Conservation (phyloP, 2,888 invertebrate genomes). For the Dynastes maya region DNA sequence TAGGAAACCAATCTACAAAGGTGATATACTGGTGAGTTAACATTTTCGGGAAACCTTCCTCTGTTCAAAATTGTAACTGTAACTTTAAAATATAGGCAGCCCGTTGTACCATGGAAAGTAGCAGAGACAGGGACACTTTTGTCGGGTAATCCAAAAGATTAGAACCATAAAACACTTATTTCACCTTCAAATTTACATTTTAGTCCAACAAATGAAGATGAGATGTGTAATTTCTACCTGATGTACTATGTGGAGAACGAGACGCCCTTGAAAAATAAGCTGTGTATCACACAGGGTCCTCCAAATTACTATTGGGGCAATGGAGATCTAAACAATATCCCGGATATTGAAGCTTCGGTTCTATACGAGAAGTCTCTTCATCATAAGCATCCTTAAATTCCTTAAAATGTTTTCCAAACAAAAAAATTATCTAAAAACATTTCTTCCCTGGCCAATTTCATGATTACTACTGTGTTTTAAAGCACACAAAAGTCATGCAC, state of each 20-base stretch:
- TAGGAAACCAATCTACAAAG: slow-evolving; percentile 76
- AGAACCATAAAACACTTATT: neutral
- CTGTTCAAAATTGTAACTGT: slow-evolving; percentile 4
- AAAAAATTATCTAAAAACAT: neutral
- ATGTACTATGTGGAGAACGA: slow-evolving; percentile 92
- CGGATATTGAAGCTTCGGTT: slow-evolving; percentile 79
- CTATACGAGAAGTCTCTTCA: slow-evolving; percentile 61
- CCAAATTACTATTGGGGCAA: slow-evolving; percentile 88
- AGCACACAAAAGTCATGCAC: neutral
- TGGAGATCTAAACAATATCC: slow-evolving; percentile 82
- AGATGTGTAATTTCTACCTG: slow-evolving; percentile 97
- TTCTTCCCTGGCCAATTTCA: neutral
- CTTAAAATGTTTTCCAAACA: slow-evolving; percentile 19
- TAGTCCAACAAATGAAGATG: slow-evolving; percentile 88
- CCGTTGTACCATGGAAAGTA: slow-evolving; percentile 92
- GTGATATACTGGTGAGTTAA: slow-evolving; percentile 78
- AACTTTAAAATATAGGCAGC: slow-evolving; percentile 76
- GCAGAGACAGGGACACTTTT: slow-evolving; percentile 75
- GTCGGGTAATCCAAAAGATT: slow-evolving; percentile 78
- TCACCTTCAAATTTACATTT: slow-evolving; percentile 51
- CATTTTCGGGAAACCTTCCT: neutral
- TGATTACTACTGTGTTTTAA: slow-evolving; percentile 33
- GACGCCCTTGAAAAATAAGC: slow-evolving; percentile 83
- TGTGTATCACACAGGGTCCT: slow-evolving; percentile 89
- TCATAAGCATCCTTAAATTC: slow-evolving; percentile 19